Evolutionary conservation across 2,888 invertebrate genomes (phyloP).

Genomic region (Lepidochitona cinerea): DNA sequence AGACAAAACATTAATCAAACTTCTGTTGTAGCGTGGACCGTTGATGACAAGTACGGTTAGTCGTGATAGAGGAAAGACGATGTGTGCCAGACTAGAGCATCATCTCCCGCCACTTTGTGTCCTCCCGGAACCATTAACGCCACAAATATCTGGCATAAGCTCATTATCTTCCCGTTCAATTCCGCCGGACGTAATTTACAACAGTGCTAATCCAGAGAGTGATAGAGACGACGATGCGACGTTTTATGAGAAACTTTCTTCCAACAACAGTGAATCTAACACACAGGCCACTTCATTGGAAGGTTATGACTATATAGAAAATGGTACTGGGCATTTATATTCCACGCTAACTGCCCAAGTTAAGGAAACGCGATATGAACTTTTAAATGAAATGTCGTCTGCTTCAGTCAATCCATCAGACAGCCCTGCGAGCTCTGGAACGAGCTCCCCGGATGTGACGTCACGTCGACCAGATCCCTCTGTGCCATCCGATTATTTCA

Average conservation of each 20-base stretch:
- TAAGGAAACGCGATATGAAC: neutral
- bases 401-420: conserved; percentile 1
- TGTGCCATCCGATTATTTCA: neutral
- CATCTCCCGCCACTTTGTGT: neutral
- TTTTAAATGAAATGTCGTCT: neutral
- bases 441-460: neutral
- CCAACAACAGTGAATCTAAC: neutral
- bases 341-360: neutral
- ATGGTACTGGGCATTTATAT: neutral
- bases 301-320: neutral
- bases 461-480: neutral
- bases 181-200: neutral
- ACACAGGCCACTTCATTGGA: neutral
- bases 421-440: neutral
- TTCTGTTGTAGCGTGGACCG: neutral
- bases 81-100: neutral
- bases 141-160: neutral
- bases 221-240: neutral
- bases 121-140: neutral
- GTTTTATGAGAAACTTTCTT: neutral
- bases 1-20: neutral
- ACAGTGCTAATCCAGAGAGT: neutral
- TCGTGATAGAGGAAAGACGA: neutral
- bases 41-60: conserved; percentile 1
- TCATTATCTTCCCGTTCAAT: neutral